A percentile compares a stretch with the other conserved stretches of the same genome.
Conservation (phyloP, 2,113 vertebrate genomes). For the Spea multiplicata region DNA sequence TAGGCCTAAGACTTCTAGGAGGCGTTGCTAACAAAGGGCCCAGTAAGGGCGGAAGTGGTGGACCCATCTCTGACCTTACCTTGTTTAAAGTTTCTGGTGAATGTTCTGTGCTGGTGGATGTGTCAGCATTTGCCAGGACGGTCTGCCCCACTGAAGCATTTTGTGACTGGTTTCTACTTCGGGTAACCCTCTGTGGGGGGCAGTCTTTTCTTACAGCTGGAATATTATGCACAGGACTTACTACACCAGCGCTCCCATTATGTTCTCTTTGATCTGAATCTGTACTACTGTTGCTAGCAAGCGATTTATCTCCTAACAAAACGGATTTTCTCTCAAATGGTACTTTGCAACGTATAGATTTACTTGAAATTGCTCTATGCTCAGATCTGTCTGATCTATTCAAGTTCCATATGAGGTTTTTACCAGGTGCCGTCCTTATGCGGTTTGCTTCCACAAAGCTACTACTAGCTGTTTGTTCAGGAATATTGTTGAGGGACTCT, state of each 20-base stretch:
- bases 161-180: conserved; percentile 31
- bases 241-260: neutral
- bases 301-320: conserved; percentile 48
- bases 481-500: neutral
- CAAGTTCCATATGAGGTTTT: conserved; percentile 53
- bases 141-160: conserved; percentile 38
- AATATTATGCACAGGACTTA: neutral
- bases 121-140: conserved; percentile 52
- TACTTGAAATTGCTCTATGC: conserved; percentile 41
- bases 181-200: conserved; percentile 34
- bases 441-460: neutral
- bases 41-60: conserved; percentile 81
- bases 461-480: neutral
- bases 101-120: conserved; percentile 53
- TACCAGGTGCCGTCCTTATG: conserved; percentile 34
- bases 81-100: conserved; percentile 65
- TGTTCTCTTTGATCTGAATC: neutral
- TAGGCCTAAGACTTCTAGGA: conserved; percentile 61
- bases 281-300: neutral
- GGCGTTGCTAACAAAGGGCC: conserved; percentile 75
- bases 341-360: conserved; percentile 42
- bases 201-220: neutral
- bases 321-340: conserved; percentile 38
- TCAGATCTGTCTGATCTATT: conserved; percentile 39
- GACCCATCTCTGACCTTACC: conserved; percentile 82